Base-by-base conservation (phyloP, 2,888 invertebrate species). In the Cantharis lateralis region DNA sequence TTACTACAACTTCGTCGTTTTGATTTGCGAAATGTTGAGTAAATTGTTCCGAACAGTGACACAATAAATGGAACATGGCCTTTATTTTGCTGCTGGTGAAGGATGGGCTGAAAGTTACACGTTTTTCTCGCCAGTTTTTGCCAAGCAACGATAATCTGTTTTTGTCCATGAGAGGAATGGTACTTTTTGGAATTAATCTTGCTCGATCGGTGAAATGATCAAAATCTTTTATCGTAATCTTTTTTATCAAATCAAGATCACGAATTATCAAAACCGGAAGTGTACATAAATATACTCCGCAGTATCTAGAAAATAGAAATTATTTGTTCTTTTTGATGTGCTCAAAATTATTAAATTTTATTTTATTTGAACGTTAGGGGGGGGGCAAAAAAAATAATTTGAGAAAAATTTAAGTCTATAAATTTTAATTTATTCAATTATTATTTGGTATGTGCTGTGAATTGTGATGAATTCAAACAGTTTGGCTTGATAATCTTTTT, bases 201-300 rank as follows among this genome's bases (percentile, higher is more conserved):
- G 61, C 64, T 18, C 68, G 72, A 28, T 72, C 63, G 11, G 61
- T 71, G 15, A 71, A 71, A 26, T 71, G 28, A 26, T 71, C 71
- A 15, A 71, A 71, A 71, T 72, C 63, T 32, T 69, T 72, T 10
- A 72, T 68, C 15, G 62, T 72, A 15, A 20, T 69, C 15, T 84
- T 83, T 77, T 87, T 88, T 63, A 87, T 85, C 15, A 88, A 75
- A 66, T 48, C 48, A 26, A 71, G 61, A 24, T 70, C 68, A 3
- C 20, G 71, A 11, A 18, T 66, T 71, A 64, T 1, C n/a, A 80
- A 26, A 10, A 71, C 28, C 15, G 80, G 77, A 32, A 70, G 62
- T 10, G n/a, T 70, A 48, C 77, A 78, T 18, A 74, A 72, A 64
- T 71, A 77, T 3, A 73, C 32, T 66, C 80, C 80, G 26, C 15